Conservation (phyloP, 2,888 invertebrate genomes). For the Plagodis pulveraria region DNA sequence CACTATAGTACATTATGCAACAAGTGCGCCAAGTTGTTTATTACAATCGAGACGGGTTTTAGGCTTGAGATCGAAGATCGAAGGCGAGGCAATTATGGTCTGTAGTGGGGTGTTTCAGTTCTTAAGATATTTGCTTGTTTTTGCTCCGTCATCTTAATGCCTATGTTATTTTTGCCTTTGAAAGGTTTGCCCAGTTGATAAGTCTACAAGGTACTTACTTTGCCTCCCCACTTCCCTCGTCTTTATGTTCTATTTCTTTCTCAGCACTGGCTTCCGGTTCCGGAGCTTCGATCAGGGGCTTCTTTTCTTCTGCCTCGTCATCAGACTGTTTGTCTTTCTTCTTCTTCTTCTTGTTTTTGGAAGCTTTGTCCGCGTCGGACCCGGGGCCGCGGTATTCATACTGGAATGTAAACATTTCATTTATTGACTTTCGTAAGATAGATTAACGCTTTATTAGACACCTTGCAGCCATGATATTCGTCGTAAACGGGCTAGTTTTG, state of each 20-base stretch:
- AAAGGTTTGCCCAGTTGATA: neutral
- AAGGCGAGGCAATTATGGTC: no score
- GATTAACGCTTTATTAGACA: no score
- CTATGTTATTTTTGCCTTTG: neutral
- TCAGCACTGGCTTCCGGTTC: constrained; percentile 18
- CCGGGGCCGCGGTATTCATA: constrained; percentile 91
- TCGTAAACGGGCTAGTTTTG: no score
- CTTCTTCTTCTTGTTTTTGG: constrained; percentile 90
- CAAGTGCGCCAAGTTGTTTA: no score
- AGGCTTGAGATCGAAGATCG: no score
- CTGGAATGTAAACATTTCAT: constrained; percentile 66
- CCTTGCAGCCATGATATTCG: no score
- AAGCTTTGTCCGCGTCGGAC: constrained; percentile 78
- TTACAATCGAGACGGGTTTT: no score
- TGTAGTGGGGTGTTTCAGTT: no score
- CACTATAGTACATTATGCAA: no score
- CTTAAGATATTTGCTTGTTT: no score
- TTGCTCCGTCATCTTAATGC: neutral
- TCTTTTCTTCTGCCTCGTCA: constrained; percentile 79
- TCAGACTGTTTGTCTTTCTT: constrained; percentile 93
- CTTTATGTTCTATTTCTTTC: constrained; percentile 29
- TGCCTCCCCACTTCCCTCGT: constrained; percentile 20
- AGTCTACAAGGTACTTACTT: constrained; percentile 18
- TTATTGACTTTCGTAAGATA: neutral
- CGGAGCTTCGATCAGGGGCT: constrained; percentile 49